Evolutionary conservation across 2,888 invertebrate genomes (phyloP).

Genomic region (Sacculina carcini): DNA sequence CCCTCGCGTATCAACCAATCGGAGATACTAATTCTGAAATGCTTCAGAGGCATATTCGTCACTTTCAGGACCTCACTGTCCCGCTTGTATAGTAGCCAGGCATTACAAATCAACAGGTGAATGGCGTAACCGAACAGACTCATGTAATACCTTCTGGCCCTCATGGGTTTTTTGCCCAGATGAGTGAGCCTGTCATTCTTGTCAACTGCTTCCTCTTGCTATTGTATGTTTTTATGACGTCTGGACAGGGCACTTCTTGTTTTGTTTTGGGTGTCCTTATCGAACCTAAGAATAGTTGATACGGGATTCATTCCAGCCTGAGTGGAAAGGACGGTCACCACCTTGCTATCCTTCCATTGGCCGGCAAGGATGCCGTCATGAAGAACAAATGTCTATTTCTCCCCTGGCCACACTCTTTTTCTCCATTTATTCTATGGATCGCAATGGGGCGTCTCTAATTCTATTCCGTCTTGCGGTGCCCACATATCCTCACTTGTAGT

Average conservation of each 20-base stretch:
- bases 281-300: no score
- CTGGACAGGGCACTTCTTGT: no score
- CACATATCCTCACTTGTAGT: no score
- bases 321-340: no score
- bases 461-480: no score
- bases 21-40: no score
- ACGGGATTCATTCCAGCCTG: no score
- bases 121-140: not conserved
- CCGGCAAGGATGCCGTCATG: not conserved
- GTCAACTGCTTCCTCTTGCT: not conserved
- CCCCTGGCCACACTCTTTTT: not conserved
- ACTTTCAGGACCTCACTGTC: not conserved
- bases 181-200: slow-evolving; percentile 2
- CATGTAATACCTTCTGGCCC: slow-evolving; percentile 1
- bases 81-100: not conserved
- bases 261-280: no score
- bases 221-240: no score
- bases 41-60: not conserved
- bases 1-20: no score
- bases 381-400: not conserved
- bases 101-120: not conserved
- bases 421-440: not conserved
- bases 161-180: not conserved
- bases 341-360: not conserved
- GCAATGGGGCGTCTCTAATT: no score